Evolutionary conservation across 2,113 vertebrate species (phyloP).

Genomic region (Laterallus jamaicensis): DNA sequence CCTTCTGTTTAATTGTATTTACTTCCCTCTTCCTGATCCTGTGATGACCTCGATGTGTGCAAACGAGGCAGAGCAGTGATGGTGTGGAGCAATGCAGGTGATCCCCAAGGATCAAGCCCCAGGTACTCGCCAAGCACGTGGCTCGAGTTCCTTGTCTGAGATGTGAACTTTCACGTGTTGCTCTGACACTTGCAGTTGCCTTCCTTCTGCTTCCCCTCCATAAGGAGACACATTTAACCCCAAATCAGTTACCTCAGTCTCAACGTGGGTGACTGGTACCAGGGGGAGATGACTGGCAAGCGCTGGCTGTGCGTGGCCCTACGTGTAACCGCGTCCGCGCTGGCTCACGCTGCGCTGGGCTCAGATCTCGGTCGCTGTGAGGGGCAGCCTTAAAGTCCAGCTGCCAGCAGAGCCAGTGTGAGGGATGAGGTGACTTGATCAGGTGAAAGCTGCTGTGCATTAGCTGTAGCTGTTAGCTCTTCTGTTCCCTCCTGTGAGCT

Average conservation of each 20-base stretch:
- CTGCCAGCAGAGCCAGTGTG: neutral
- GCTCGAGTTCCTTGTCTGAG: neutral
- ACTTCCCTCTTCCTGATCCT: neutral
- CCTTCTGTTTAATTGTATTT: neutral
- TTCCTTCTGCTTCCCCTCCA: neutral
- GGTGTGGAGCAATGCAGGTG: neutral
- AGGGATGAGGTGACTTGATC: neutral
- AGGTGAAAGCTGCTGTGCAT: conserved; percentile 11
- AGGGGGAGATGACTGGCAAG: neutral
- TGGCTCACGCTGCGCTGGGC: neutral
- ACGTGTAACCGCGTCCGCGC: accelerated
- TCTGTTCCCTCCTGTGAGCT: conserved; percentile 26
- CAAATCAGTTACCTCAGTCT: neutral
- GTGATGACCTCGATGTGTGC: neutral
- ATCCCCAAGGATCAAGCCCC: neutral
- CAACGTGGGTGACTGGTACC: accelerated
- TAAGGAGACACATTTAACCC: neutral
- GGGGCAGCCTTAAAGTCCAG: conserved; percentile 4
- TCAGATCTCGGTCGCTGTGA: neutral
- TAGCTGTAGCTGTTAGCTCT: conserved; percentile 6
- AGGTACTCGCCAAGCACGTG: accelerated
- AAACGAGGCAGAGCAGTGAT: neutral
- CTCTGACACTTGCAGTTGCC: neutral
- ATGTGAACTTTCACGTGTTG: neutral
- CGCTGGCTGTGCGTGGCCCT: accelerated